phyloP scores from a whole-genome alignment of 35 echinoderm and acorn worm genomes.

The Acanthaster planci region DNA sequence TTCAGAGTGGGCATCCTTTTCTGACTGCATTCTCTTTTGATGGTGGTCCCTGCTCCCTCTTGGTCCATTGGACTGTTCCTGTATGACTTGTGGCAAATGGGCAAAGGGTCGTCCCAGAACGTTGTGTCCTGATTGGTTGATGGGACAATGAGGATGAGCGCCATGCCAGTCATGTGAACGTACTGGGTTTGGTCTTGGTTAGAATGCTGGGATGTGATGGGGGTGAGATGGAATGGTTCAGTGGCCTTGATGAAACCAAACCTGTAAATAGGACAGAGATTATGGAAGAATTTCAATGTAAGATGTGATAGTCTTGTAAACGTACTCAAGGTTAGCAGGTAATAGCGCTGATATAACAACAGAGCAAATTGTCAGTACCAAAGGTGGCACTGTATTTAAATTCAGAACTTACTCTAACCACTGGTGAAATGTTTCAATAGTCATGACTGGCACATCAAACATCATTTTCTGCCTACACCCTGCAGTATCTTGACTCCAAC shows the following conservation, averaged over 20 bases:
- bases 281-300: neutral
- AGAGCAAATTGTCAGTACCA: no score
- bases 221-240: constrained; percentile 24
- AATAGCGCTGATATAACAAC: no score
- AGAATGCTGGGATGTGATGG: constrained; percentile 20
- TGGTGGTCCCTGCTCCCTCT: neutral
- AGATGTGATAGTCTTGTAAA: no score
- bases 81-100: neutral
- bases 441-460: no score
- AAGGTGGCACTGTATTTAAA: no score
- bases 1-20: neutral
- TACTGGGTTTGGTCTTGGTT: constrained; percentile 36
- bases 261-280: constrained; percentile 23
- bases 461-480: no score
- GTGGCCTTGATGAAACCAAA: constrained; percentile 85
- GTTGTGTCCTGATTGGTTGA: constrained; percentile 4
- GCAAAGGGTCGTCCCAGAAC: neutral
- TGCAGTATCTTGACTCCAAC: no score
- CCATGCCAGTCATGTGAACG: constrained; percentile 67
- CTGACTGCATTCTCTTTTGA: neutral
- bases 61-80: neutral
- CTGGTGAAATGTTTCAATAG: no score
- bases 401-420: no score
- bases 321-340: no score
- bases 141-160: constrained; percentile 41